Evolutionary conservation across 2,113 vertebrate species (phyloP), one percentile per base, ranked within the genome.

Genomic region (Bostrychus sinensis): DNA sequence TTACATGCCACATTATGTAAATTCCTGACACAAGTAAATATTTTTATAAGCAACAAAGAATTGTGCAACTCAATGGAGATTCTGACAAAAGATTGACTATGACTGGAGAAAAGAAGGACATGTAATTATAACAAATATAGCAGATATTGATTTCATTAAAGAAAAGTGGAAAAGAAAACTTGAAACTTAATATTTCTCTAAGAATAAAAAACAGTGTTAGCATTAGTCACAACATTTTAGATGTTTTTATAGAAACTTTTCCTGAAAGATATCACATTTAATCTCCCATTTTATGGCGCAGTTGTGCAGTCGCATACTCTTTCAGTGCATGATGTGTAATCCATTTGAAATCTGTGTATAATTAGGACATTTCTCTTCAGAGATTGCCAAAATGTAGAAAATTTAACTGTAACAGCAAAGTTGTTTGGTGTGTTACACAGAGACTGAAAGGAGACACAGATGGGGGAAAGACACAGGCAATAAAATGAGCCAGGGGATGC

Each of bases 401-500:
- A 45, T 28, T 13, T 39, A 46, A 13, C 41, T 30, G 17, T 1
- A 28, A 53, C 42, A 16, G 32, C 5, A 8, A 10, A 57, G 56
- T 53, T 41, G 16, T 51, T 19, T 4, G 17, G 2, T 51, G 54
- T 23, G 19, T 55, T n/a, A 7, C 17, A 41, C 11, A 63, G 42
- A 22, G 38, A 66, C 19, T 4, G 8, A 45, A 36, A 56, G 75
- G 51, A 73, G 50, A 73, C 62, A 19, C 64, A 72, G 63, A 73
- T 32, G 60, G 69, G 13, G 36, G 54, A 58, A 36, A 48, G 26
- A 77, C 42, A 64, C 34, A 51, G 56, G 56, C 70, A 43, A 63
- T 83, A 70, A 87, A 85, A 75, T 39, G 26, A 45, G 62, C 65
- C 25, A 8, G 46, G 63, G 78, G 65, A 45, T 83, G 83, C 81